Evolutionary conservation across 2,113 vertebrate genomes (phyloP).

Genomic region (Phodopus roborovskii): DNA sequence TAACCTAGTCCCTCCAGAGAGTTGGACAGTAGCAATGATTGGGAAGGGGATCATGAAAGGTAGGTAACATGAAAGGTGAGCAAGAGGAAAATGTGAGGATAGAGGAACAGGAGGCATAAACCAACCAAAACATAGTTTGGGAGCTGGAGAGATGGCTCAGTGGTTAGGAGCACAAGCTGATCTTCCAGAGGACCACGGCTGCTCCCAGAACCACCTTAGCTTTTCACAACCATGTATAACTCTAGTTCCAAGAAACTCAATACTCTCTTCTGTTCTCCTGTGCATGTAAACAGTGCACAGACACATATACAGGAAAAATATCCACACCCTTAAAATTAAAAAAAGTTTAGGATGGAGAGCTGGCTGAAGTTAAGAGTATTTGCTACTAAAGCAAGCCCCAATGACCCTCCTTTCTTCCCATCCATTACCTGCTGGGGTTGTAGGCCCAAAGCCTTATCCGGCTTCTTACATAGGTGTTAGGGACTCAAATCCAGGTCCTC

Average conservation of each 20-base stretch:
- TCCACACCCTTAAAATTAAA: neutral
- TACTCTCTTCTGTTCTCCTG: neutral
- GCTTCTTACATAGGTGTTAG: neutral
- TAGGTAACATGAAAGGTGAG: neutral
- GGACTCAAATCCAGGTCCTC: neutral
- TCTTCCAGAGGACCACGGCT: neutral
- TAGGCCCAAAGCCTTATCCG: neutral
- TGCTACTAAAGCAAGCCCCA: neutral
- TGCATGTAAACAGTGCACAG: neutral
- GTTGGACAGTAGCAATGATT: neutral
- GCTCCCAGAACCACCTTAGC: neutral
- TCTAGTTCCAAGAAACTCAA: neutral
- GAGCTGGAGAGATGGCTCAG: neutral
- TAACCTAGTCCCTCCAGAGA: neutral
- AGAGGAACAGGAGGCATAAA: neutral
- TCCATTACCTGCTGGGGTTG: neutral
- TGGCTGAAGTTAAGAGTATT: neutral
- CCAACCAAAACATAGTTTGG: neutral
- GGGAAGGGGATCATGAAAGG: neutral
- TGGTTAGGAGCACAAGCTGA: neutral
- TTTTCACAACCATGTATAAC: neutral
- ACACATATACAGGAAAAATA: neutral
- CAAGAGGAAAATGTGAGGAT: neutral
- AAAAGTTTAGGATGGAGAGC: neutral
- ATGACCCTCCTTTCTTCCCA: neutral